Conservation (phyloP, 2,113 vertebrate genomes). For the Eptatretus burgeri region DNA sequence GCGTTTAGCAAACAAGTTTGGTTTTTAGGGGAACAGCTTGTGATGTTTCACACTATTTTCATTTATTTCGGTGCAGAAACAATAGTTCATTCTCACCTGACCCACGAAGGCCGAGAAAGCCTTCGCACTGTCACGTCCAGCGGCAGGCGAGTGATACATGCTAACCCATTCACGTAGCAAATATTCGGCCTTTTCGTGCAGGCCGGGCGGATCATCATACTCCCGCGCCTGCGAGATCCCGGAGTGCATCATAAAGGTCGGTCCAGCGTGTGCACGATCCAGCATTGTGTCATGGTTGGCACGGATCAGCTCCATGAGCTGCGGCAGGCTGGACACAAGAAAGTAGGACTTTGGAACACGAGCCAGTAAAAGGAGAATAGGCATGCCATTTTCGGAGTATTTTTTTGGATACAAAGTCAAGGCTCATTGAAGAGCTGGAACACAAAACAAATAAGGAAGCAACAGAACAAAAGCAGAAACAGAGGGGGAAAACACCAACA, state of each 20-base stretch:
- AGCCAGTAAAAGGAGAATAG: too few relatives aligned
- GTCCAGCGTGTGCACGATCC: constrained; percentile 77
- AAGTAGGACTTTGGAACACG: too few relatives aligned
- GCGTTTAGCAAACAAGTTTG: too few relatives aligned
- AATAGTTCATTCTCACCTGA: constrained; percentile 29
- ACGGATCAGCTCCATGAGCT: constrained; percentile 91
- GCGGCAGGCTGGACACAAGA: constrained; percentile 33
- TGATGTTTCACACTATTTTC: too few relatives aligned
- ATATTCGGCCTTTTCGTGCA: constrained; percentile 91
- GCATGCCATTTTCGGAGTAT: too few relatives aligned
- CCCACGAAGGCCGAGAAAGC: constrained; percentile 98
- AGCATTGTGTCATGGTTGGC: constrained; percentile 99
- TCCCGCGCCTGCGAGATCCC: constrained; percentile 94
- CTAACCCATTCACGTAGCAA: constrained; percentile 94
- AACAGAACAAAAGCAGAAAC: too few relatives aligned
- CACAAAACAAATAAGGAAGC: too few relatives aligned
- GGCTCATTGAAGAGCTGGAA: too few relatives aligned
- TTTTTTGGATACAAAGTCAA: too few relatives aligned
- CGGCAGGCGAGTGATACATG: constrained; percentile 88
- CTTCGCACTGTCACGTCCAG: constrained; percentile 91
- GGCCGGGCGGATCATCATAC: constrained; percentile 79
- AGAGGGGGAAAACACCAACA: too few relatives aligned
- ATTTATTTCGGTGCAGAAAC: too few relatives aligned
- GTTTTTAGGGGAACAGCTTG: too few relatives aligned
- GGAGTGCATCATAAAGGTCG: constrained; percentile 99